These are phyloP conservation scores for Adoxophyes honmai DNA, from an alignment of 1,140 invertebrate species.

Conservation along the genomic window DNA sequence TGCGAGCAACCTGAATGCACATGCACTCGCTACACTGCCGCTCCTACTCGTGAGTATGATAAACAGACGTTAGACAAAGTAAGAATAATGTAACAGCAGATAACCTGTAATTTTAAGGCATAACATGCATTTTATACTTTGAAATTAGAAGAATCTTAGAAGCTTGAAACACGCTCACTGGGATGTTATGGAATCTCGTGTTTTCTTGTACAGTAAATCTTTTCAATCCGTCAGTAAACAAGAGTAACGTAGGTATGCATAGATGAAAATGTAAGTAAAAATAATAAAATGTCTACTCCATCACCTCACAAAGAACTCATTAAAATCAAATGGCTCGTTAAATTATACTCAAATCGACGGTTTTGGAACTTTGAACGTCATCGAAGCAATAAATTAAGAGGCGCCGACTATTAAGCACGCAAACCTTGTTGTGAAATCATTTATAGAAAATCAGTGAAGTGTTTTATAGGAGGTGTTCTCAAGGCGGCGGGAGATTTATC, in stretches of 20 bases:
- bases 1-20: conserved; percentile 33
- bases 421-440: conserved; percentile 11
- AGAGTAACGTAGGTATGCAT: too few relatives aligned
- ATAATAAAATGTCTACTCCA: too few relatives aligned
- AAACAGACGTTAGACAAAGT: conserved; percentile 38
- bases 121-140: too few relatives aligned
- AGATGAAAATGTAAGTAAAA: too few relatives aligned
- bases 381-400: background rate
- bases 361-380: background rate
- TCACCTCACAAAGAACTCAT: conserved; percentile 22
- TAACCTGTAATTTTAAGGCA: too few relatives aligned
- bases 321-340: background rate
- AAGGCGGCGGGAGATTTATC: conserved; percentile 64
- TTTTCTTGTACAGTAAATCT: too few relatives aligned
- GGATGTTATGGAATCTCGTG: too few relatives aligned
- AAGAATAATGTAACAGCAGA: too few relatives aligned
- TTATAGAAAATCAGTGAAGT: conserved; percentile 33
- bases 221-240: too few relatives aligned
- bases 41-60: conserved; percentile 43
- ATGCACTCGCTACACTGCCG: conserved; percentile 39
- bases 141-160: too few relatives aligned
- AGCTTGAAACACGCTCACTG: too few relatives aligned
- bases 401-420: background rate
- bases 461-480: conserved; percentile 51
- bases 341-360: conserved; percentile 1